Conservation (phyloP, 2,888 invertebrate genomes). For the Pimpla rufipes region DNA sequence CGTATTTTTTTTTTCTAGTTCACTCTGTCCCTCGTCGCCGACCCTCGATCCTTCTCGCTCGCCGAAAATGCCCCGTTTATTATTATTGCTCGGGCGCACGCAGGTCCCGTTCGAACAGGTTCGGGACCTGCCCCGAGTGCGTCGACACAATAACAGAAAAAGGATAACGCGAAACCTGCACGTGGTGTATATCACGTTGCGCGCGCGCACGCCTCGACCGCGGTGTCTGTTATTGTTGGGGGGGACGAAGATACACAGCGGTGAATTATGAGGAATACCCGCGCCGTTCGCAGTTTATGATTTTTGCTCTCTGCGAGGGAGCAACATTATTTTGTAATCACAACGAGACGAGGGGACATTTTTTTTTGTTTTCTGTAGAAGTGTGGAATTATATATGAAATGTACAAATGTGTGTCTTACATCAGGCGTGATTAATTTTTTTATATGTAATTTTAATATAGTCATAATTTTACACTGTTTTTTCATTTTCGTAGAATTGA, state of each 20-base stretch:
- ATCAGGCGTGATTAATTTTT: too few relatives aligned
- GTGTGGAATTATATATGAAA: too few relatives aligned
- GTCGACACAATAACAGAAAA: not conserved
- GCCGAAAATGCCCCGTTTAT: conserved; percentile 74
- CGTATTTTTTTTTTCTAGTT: conserved; percentile 61
- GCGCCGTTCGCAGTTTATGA: too few relatives aligned
- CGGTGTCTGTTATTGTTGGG: not conserved
- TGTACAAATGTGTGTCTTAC: too few relatives aligned
- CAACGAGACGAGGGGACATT: too few relatives aligned
- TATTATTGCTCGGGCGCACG: conserved; percentile 71
- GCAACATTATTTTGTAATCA: too few relatives aligned
- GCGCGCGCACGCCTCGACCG: not conserved
- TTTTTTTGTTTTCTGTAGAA: too few relatives aligned
- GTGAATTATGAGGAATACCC: not conserved
- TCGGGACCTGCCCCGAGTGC: conserved; percentile 4
- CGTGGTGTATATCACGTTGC: not conserved
- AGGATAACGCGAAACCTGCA: conserved; percentile 1
- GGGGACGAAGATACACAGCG: not conserved
- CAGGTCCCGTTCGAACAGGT: conserved; percentile 73
- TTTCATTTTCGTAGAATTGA: too few relatives aligned
- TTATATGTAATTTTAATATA: too few relatives aligned
- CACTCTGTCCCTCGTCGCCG: not conserved
- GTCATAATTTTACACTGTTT: too few relatives aligned
- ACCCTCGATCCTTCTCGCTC: conserved; percentile 31
- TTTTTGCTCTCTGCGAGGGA: too few relatives aligned